phyloP scores from a whole-genome alignment of 2,797 vertebrate species.

The Pseudochromis fuscus region DNA sequence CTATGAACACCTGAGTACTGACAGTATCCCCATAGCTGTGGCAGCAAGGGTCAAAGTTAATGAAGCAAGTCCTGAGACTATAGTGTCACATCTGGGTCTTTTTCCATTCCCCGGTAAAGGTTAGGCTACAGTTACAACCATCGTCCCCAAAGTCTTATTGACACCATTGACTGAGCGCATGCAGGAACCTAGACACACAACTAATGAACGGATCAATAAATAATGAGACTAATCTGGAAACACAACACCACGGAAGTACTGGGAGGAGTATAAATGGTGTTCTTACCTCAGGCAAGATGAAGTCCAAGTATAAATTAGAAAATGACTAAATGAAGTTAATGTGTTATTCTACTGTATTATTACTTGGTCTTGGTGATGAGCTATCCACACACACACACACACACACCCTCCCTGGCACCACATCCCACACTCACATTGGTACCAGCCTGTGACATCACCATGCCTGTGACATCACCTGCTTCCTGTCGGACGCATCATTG shows the following conservation, averaged over 20 bases:
- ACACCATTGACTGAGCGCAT: slow-evolving; percentile 22
- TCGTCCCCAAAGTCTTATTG: slow-evolving; percentile 31
- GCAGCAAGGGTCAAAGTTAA: slow-evolving; percentile 30
- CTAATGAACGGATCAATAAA: slow-evolving; percentile 52
- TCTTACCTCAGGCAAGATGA: slow-evolving; percentile 49
- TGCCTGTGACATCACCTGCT: slow-evolving; percentile 69
- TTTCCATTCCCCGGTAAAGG: slow-evolving; percentile 57
- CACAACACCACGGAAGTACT: slow-evolving; percentile 27
- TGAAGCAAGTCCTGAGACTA: background rate
- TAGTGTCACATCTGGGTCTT: slow-evolving; percentile 28
- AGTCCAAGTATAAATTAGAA: slow-evolving; percentile 14
- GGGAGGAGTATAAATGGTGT: slow-evolving; percentile 20
- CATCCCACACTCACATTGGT: slow-evolving; percentile 53
- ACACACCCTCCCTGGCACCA: slow-evolving; percentile 47
- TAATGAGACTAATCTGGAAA: slow-evolving; percentile 50
- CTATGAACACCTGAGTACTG: too few relatives aligned
- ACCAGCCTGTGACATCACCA: slow-evolving; percentile 80
- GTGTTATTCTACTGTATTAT: background rate
- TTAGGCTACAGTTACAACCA: slow-evolving; percentile 63
- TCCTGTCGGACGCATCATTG: slow-evolving; percentile 47
- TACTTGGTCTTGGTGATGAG: slow-evolving; percentile 14
- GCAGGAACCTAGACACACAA: slow-evolving; percentile 15
- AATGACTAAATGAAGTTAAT: background rate
- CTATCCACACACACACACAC: slow-evolving; percentile 33
- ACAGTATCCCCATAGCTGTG: too few relatives aligned